These are phyloP conservation scores for Corvus cornix DNA, from an alignment of 2,113 vertebrate species.

Conservation along the genomic window DNA sequence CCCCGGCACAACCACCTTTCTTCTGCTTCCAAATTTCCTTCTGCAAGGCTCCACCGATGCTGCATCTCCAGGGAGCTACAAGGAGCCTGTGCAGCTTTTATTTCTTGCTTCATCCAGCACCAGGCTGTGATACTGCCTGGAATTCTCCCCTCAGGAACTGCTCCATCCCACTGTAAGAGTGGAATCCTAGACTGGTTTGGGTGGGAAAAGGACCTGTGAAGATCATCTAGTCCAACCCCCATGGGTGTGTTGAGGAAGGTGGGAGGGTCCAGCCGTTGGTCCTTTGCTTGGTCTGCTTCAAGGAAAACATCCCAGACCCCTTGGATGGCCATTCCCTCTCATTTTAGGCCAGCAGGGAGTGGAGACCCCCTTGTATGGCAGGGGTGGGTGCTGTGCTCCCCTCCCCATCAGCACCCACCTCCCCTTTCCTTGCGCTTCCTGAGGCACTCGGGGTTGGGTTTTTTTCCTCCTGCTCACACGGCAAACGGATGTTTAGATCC, in stretches of 20 bases:
- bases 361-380: background rate
- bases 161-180: background rate
- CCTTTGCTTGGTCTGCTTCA: background rate
- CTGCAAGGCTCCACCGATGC: fast-evolving
- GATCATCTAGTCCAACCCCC: background rate
- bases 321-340: background rate
- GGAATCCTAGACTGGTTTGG: background rate
- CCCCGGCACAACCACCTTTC: background rate
- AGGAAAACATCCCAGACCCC: background rate
- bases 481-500: slow-evolving; percentile 66
- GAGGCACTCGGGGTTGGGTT: background rate
- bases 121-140: background rate
- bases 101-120: background rate
- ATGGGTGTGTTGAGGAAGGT: background rate
- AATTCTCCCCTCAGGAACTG: background rate
- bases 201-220: background rate
- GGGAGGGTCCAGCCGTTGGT: fast-evolving
- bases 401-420: background rate
- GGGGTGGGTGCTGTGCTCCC: background rate
- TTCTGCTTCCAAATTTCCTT: background rate
- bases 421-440: background rate
- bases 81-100: background rate
- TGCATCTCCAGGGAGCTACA: fast-evolving
- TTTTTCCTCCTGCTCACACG: background rate
- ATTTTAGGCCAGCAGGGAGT: fast-evolving